Evolutionary conservation across 2,113 vertebrate species (phyloP).

Genomic region (Copsychus sechellarum): DNA sequence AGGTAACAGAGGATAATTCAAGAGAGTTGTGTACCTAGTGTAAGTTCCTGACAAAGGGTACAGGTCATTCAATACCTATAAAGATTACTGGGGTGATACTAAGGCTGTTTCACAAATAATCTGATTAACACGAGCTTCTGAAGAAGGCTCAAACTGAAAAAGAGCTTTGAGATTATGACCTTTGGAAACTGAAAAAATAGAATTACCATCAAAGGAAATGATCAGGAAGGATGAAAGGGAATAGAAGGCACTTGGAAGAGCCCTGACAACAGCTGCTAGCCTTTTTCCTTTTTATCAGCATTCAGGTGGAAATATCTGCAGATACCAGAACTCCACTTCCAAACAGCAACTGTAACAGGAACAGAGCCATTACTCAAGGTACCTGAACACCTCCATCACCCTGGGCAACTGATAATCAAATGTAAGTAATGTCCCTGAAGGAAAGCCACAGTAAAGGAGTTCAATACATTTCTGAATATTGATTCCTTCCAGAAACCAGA

Average conservation of each 20-base stretch:
- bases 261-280: constrained; percentile 2
- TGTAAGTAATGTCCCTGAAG: not conserved
- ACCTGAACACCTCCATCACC: not conserved
- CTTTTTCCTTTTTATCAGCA: not conserved
- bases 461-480: constrained; percentile 35
- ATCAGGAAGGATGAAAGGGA: constrained; percentile 57
- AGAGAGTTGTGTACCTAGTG: not conserved
- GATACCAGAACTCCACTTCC: not conserved
- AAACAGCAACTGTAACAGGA: not conserved
- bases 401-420: not conserved
- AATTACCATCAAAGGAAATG: constrained; percentile 67
- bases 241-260: constrained; percentile 14
- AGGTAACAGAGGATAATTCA: not conserved
- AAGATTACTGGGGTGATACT: constrained; percentile 28
- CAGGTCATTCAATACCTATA: not conserved
- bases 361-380: not conserved
- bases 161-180: constrained; percentile 51
- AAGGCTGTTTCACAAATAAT: constrained; percentile 49
- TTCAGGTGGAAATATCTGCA: not conserved
- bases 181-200: constrained; percentile 61
- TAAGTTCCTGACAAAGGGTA: constrained; percentile 1
- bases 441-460: not conserved
- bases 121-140: constrained; percentile 46
- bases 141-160: constrained; percentile 49
- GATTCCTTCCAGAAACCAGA: constrained; percentile 40